These are phyloP conservation scores for Lepidonotus clava DNA, from an alignment of 2,888 invertebrate species.

Conservation along the genomic window DNA sequence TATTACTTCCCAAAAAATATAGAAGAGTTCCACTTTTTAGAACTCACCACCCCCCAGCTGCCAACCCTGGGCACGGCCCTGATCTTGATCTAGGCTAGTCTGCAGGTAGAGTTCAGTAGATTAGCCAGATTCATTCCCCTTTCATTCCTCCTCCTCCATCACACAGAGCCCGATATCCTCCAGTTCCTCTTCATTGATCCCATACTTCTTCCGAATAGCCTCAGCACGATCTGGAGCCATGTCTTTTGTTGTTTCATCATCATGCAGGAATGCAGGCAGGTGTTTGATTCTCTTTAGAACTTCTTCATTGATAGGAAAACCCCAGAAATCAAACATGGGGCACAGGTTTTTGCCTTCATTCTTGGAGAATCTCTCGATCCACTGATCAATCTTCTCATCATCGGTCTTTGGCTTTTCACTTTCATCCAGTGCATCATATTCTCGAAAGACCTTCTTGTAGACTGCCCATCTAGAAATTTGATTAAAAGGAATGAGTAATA, in stretches of 20 bases:
- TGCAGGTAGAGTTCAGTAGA: too few relatives aligned
- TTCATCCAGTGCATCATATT: slow-evolving; percentile 60
- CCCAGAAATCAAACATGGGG: slow-evolving; percentile 67
- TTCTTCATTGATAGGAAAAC: slow-evolving; percentile 60
- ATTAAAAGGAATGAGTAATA: too few relatives aligned
- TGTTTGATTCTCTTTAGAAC: background rate
- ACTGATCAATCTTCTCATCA: slow-evolving; percentile 66
- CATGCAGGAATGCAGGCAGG: slow-evolving; percentile 9
- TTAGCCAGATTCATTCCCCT: too few relatives aligned
- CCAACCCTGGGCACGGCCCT: too few relatives aligned
- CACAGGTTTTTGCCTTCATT: slow-evolving; percentile 60
- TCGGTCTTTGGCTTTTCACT: slow-evolving; percentile 56
- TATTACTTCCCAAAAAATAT: too few relatives aligned
- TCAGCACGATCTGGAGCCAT: background rate
- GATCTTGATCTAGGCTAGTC: too few relatives aligned
- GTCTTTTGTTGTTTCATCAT: slow-evolving; percentile 14
- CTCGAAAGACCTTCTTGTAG: slow-evolving; percentile 65
- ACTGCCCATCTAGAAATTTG: slow-evolving; percentile 62
- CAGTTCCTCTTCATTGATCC: background rate
- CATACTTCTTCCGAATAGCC: slow-evolving; percentile 3
- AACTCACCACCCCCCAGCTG: too few relatives aligned
- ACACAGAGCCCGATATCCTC: too few relatives aligned
- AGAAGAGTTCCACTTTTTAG: too few relatives aligned
- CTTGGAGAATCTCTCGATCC: slow-evolving; percentile 65
- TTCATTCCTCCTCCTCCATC: too few relatives aligned